phyloP scores from a whole-genome alignment of 2,113 vertebrate genomes.

The Oostethus manadensis region DNA sequence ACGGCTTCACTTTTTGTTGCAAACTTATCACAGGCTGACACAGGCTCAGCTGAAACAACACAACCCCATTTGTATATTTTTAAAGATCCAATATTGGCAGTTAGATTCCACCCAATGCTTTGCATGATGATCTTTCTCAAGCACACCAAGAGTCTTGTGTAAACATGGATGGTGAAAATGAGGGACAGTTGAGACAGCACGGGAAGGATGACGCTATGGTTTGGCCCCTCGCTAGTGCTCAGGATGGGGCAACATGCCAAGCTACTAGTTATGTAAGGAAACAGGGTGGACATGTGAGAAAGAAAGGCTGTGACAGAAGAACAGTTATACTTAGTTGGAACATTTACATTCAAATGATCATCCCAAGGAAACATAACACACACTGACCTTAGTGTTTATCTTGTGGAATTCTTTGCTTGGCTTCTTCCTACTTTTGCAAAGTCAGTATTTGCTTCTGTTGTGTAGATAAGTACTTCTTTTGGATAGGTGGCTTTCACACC shows the following conservation, averaged over 20 bases:
- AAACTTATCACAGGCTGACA: constrained; percentile 16
- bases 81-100: constrained; percentile 7
- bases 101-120: background rate
- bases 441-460: background rate
- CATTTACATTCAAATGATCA: background rate
- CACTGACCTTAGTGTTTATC: background rate
- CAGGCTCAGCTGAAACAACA: constrained; percentile 53
- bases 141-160: constrained; percentile 3
- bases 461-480: background rate
- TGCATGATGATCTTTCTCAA: background rate
- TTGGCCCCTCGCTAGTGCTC: constrained; percentile 20
- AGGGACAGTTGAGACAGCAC: constrained; percentile 12
- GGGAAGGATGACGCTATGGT: constrained; percentile 23
- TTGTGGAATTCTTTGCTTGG: background rate
- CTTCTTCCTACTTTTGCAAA: background rate
- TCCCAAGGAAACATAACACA: background rate
- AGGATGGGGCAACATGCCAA: constrained; percentile 23
- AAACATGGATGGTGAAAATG: background rate
- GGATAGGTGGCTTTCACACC: background rate
- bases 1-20: constrained; percentile 11
- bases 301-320: constrained; percentile 17
- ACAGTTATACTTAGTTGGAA: background rate
- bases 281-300: constrained; percentile 29
- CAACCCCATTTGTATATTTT: background rate
- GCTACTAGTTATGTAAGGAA: constrained; percentile 44